Percentiles rank a stretch among this genome's conserved stretches.
Evolutionary conservation across 2,888 invertebrate genomes (phyloP).

Genomic region (Spodoptera littoralis): DNA sequence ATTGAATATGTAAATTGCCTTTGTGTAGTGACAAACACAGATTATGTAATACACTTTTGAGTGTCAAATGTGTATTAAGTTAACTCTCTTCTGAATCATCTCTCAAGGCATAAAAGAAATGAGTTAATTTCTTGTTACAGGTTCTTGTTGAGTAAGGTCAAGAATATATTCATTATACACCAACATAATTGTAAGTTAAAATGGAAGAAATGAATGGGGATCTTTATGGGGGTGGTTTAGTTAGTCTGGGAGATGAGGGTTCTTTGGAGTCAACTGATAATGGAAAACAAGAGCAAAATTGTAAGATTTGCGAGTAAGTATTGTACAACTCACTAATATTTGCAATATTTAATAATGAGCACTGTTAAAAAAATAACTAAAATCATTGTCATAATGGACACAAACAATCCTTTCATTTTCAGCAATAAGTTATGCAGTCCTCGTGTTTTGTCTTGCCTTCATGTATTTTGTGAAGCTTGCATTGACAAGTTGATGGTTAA

Average conservation of each 20-base stretch:
- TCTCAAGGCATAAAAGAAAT: constrained; percentile 1
- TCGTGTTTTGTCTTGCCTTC: constrained; percentile 96
- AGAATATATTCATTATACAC: constrained; percentile 80
- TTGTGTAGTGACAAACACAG: too few species aligned
- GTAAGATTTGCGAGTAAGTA: constrained; percentile 91
- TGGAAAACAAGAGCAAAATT: constrained; percentile 89
- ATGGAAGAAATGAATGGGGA: constrained; percentile 90
- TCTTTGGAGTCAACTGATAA: constrained; percentile 85
- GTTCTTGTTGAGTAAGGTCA: constrained; percentile 81
- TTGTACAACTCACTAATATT: too few species aligned
- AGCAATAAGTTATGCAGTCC: constrained; percentile 94
- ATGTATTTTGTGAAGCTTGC: constrained; percentile 98
- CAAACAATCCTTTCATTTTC: constrained; percentile 60
- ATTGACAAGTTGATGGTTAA: constrained; percentile 93
- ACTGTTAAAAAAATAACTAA: too few species aligned
- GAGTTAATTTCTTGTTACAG: constrained; percentile 67
- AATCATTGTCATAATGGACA: neutral
- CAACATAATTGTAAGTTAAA: constrained; percentile 85
- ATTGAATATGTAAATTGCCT: too few species aligned
- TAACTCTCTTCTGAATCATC: too few species aligned
- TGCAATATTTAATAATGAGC: too few species aligned
- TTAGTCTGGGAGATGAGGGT: constrained; percentile 85
- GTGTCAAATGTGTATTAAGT: too few species aligned
- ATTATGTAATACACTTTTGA: too few species aligned
- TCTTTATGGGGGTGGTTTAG: constrained; percentile 85